A percentile compares a stretch with the other conserved stretches of the same genome.
Conservation (phyloP, 2,888 invertebrate genomes). For the Chouioia cunea region DNA sequence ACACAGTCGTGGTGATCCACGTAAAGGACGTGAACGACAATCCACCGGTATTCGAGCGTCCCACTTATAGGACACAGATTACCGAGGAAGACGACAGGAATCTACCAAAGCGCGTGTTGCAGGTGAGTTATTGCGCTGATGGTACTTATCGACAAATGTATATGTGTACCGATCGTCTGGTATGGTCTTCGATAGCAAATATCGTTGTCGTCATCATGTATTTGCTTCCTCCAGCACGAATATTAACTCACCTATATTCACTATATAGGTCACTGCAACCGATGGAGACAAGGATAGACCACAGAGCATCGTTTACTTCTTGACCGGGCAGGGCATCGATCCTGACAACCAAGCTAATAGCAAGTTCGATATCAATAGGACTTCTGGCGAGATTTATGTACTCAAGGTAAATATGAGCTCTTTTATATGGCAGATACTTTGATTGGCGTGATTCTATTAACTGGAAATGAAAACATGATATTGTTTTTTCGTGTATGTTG, state of each 20-base stretch:
- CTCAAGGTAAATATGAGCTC: conserved; percentile 78
- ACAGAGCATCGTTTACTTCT: conserved; percentile 95
- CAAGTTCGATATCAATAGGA: conserved; percentile 96
- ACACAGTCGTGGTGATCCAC: conserved; percentile 95
- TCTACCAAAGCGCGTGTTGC: conserved; percentile 91
- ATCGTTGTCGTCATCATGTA: conserved; percentile 13
- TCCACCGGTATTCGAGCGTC: conserved; percentile 95
- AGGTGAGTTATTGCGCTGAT: conserved; percentile 71
- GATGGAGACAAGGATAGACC: conserved; percentile 96
- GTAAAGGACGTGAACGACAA: conserved; percentile 99
- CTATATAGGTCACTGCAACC: conserved; percentile 88
- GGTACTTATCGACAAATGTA: not conserved
- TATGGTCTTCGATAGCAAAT: conserved; percentile 13
- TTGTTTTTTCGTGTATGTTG: too few relatives aligned
- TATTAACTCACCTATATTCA: too few relatives aligned
- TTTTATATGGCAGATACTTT: not conserved
- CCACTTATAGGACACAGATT: conserved; percentile 94
- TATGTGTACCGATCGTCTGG: not conserved
- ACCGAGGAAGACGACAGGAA: conserved; percentile 96
- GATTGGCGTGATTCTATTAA: too few relatives aligned
- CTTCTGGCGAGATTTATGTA: conserved; percentile 95
- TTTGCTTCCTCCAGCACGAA: not conserved
- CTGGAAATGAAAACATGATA: too few relatives aligned
- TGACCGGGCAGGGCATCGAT: conserved; percentile 96
- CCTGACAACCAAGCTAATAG: conserved; percentile 94